Conservation (phyloP, 2,797 vertebrate genomes). For the Cuniculus paca region DNA sequence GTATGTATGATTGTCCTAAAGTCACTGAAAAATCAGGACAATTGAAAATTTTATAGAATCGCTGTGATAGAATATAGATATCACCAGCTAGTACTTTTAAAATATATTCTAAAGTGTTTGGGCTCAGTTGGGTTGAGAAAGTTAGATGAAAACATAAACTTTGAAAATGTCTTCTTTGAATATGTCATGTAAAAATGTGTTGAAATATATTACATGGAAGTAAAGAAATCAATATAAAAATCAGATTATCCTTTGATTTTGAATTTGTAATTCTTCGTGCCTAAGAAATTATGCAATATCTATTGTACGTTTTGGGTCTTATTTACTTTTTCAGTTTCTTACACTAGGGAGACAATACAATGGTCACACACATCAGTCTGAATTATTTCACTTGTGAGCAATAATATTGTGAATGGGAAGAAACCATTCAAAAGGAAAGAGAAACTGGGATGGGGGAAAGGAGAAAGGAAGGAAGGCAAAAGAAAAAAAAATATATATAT, state of each 20-base stretch:
- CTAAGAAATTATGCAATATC: not conserved
- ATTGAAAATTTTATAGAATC: not conserved
- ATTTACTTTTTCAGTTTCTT: no score
- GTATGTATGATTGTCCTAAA: not conserved
- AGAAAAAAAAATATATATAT: no score
- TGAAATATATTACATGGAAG: not conserved
- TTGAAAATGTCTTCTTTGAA: constrained; percentile 40
- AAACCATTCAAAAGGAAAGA: no score
- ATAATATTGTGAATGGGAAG: no score
- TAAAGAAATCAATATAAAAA: constrained; percentile 1
- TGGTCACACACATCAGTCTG: no score
- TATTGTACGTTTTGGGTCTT: no score
- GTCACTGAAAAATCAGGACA: not conserved
- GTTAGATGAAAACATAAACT: constrained; percentile 45
- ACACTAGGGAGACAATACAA: no score
- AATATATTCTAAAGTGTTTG: constrained; percentile 24
- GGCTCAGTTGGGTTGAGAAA: not conserved
- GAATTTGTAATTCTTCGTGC: constrained; percentile 19
- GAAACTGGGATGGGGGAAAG: no score
- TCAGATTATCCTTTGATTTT: not conserved
- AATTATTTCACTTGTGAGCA: no score
- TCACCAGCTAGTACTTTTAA: not conserved
- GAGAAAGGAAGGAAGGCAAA: no score
- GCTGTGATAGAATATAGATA: not conserved
- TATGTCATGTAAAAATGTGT: not conserved